phyloP scores from a whole-genome alignment of 37 sponge, comb jelly and placozoan genomes.

The Beroe forskalii region DNA sequence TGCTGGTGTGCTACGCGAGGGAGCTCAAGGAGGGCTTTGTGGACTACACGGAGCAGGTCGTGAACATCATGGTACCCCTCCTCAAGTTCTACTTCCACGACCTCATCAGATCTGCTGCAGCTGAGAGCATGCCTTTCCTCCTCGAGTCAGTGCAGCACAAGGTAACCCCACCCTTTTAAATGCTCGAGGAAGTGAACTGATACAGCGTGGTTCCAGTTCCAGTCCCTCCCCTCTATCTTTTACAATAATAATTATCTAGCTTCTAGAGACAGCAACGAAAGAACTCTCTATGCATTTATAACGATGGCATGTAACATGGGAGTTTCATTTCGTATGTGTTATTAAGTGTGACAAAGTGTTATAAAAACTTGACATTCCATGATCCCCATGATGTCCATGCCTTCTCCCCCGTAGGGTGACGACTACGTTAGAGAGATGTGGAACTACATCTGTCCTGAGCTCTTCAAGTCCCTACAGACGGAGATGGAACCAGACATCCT shows the following conservation, averaged over 20 bases:
- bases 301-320: too few relatives aligned
- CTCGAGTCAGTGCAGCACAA: slow-evolving; percentile 84
- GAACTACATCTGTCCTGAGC: slow-evolving; percentile 76
- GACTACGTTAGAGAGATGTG: slow-evolving; percentile 78
- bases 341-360: too few relatives aligned
- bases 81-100: slow-evolving; percentile 95
- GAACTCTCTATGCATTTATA: too few relatives aligned
- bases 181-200: background rate
- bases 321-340: too few relatives aligned
- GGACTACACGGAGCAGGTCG: slow-evolving; percentile 86
- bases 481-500: slow-evolving; percentile 88
- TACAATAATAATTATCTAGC: too few relatives aligned
- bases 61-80: slow-evolving; percentile 90
- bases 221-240: too few relatives aligned
- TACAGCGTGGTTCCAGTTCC: too few relatives aligned
- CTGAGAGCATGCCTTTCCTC: slow-evolving; percentile 90
- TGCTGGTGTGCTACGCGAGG: slow-evolving; percentile 98
- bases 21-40: slow-evolving; percentile 95
- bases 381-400: too few relatives aligned
- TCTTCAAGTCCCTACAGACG: slow-evolving; percentile 80
- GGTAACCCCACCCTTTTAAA: too few relatives aligned
- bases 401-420: slow-evolving; percentile 22
- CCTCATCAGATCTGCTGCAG: slow-evolving; percentile 90
- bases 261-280: too few relatives aligned
- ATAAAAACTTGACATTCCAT: too few relatives aligned